Conservation (phyloP, 2,113 vertebrate genomes). For the Lynx canadensis region DNA sequence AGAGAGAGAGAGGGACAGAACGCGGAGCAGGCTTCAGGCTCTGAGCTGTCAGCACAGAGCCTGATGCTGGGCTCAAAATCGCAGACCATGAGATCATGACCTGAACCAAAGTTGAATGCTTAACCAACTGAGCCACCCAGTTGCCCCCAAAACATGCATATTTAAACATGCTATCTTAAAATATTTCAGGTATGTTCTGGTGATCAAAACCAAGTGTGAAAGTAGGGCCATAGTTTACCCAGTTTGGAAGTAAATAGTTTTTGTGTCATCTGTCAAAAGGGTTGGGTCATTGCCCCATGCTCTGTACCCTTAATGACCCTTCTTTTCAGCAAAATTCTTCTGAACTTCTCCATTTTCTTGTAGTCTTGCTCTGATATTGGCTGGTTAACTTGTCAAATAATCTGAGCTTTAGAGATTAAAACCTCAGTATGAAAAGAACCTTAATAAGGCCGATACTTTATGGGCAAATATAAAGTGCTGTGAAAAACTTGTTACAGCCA, state of each 20-base stretch:
- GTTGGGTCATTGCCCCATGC: background rate
- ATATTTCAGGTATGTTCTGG: conserved; percentile 1
- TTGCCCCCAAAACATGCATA: background rate
- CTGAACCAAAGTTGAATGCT: no score
- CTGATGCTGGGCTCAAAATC: no score
- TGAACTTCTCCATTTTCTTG: background rate
- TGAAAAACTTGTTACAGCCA: background rate
- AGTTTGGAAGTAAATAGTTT: background rate
- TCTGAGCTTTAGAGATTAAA: background rate
- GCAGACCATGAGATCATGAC: no score
- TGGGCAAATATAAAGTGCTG: background rate
- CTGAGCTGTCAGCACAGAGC: no score
- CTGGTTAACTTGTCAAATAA: background rate
- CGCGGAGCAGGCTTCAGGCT: no score
- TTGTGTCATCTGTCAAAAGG: background rate
- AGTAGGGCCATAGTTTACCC: background rate
- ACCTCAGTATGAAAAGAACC: background rate
- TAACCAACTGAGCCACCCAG: no score
- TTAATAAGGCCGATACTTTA: conserved; percentile 16
- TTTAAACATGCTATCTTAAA: conserved; percentile 35
- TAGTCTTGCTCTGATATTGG: background rate
- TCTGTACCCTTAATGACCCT: background rate
- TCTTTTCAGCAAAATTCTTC: background rate
- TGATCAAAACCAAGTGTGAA: background rate
- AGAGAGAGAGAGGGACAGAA: no score